Base-by-base conservation (phyloP, 1,140 invertebrate genomes). In the Caenorhabditis briggsae region DNA sequence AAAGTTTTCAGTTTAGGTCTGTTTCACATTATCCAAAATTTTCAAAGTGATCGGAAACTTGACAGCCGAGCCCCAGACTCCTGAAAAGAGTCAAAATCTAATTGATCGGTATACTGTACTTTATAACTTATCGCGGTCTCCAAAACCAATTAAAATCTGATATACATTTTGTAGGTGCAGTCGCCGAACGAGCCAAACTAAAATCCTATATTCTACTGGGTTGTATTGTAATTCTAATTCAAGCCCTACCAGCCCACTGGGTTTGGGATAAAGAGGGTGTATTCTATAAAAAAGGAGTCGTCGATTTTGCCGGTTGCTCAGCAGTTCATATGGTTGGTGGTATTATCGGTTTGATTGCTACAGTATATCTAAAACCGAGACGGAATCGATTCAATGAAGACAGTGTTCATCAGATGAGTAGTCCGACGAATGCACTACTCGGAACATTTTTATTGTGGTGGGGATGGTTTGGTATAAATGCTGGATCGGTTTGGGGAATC, bases 371-470 rank as follows among this genome's bases (percentile, higher is more conserved):
- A 64, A 96, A 96, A 56, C 96, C 97, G 1, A 94, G 94, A 95
- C 65, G 96, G 95, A 3, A 94, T 58, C 84, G 88, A 94, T 20
- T 95, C 96, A 0, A 90, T 96, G 46, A 88, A 43, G 87, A 89
- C 58, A 89, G 88, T 59, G 85, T 89, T 33, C 88, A 89, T 83
- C 96, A 96, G 0, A 94, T 97, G 89, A 96, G 96, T 0, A 96
- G 95, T 91, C 96, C 96, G 0, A 96, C 96, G 0, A 97, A 97
- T 91, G 96, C 96, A 9, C 95, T 96, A 43, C 95, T 97, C 94
- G 97, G 96, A 0, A 94, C 96, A 0, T 97, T 97, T 91, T 96
- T 97, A 23, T 93, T 97, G 5, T 98, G 96, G 96, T 97, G 96
- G 96, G 96, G 96, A 0, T 97, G 96, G 96, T 93, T 97, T 56